Conservation (phyloP, 1,140 invertebrate genomes). For the Archivesica marissinica region DNA sequence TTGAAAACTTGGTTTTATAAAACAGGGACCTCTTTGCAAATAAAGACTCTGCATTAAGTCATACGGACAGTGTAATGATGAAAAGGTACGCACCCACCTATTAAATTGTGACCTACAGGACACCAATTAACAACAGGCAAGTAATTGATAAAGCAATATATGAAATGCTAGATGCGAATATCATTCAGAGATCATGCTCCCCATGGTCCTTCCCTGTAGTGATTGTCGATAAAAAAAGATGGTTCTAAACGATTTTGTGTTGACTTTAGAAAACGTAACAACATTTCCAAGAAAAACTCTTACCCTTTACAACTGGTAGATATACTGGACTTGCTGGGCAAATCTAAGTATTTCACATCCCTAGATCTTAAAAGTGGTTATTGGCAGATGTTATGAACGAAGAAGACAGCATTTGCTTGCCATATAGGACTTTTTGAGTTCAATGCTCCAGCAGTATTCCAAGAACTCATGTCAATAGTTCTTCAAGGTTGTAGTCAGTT, state of each 20-base stretch:
- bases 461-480: too few relatives aligned
- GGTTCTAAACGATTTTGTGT: slow-evolving; percentile 17
- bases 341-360: neutral
- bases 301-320: slow-evolving; percentile 29
- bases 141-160: slow-evolving; percentile 42
- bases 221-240: slow-evolving; percentile 21
- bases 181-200: slow-evolving; percentile 47
- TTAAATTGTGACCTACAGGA: slow-evolving; percentile 68
- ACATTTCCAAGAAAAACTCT: slow-evolving; percentile 8
- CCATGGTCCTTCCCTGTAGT: slow-evolving; percentile 71
- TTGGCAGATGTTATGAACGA: too few relatives aligned
- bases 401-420: too few relatives aligned
- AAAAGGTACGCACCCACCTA: slow-evolving; percentile 51
- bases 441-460: too few relatives aligned
- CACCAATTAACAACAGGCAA: slow-evolving; percentile 51
- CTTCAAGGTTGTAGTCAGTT: too few relatives aligned
- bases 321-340: slow-evolving; percentile 6
- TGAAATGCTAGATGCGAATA: slow-evolving; percentile 65
- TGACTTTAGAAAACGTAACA: slow-evolving; percentile 33
- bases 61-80: slow-evolving; percentile 61
- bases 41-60: slow-evolving; percentile 39
- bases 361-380: slow-evolving; percentile 18
- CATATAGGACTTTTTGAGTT: too few relatives aligned
- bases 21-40: slow-evolving; percentile 17
- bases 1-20: neutral